Evolutionary conservation across 35 echinoderm and acorn worm species (phyloP).

Genomic region (Eucidaris tribuloides): DNA sequence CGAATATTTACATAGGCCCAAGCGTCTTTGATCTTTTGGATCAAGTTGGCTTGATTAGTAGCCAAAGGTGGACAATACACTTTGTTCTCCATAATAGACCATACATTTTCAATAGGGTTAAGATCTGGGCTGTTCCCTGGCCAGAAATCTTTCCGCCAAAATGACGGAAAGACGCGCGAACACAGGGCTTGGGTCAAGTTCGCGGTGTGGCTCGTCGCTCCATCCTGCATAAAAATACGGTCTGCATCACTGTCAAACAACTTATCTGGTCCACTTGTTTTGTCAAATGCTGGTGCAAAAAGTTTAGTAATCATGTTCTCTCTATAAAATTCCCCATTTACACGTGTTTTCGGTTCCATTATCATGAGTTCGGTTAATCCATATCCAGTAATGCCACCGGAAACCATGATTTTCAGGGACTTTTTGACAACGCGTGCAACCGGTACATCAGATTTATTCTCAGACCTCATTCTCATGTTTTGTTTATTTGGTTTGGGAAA

Average conservation of each 20-base stretch:
- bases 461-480: slow-evolving; percentile 42
- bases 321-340: slow-evolving; percentile 57
- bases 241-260: slow-evolving; percentile 29
- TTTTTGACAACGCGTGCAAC: slow-evolving; percentile 37
- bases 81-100: slow-evolving; percentile 29
- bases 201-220: slow-evolving; percentile 16
- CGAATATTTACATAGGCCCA: slow-evolving; percentile 41
- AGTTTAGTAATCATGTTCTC: slow-evolving; percentile 43
- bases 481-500: slow-evolving; percentile 61
- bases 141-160: slow-evolving; percentile 36
- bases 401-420: slow-evolving; percentile 40
- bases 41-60: slow-evolving; percentile 22
- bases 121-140: slow-evolving; percentile 28
- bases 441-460: slow-evolving; percentile 10
- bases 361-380: slow-evolving; percentile 53
- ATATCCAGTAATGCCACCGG: slow-evolving; percentile 41
- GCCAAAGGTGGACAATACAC: slow-evolving; percentile 36
- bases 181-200: slow-evolving; percentile 19
- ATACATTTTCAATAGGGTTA: slow-evolving; percentile 42
- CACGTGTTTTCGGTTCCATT: slow-evolving; percentile 38
- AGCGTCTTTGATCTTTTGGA: slow-evolving; percentile 23
- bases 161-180: slow-evolving; percentile 10
- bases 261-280: slow-evolving; percentile 39
- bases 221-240: slow-evolving; percentile 34
- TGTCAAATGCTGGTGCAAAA: slow-evolving; percentile 49